Conservation (phyloP, 1,140 invertebrate species). For the Helicorthomorpha holstii region DNA sequence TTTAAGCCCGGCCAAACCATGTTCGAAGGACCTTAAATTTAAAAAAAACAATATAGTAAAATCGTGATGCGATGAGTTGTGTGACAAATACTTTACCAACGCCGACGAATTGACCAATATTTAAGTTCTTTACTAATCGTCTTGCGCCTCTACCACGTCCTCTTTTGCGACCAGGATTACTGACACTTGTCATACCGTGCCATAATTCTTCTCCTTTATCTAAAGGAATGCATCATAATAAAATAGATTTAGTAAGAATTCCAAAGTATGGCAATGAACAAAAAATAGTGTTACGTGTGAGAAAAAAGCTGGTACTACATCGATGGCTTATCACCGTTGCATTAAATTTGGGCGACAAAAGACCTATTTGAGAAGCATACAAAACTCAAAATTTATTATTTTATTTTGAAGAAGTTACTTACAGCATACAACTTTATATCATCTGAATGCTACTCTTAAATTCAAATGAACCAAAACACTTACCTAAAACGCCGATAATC, state of each 20-base stretch:
- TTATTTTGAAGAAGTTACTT: no score
- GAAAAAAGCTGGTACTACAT: background rate
- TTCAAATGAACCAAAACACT: no score
- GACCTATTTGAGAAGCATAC: no score
- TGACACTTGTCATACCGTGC: constrained; percentile 86
- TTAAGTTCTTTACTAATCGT: constrained; percentile 61
- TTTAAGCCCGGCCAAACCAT: constrained; percentile 87
- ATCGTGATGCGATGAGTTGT: background rate
- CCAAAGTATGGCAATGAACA: background rate
- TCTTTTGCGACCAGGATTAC: constrained; percentile 86
- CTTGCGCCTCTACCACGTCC: constrained; percentile 67
- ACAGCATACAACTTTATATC: no score
- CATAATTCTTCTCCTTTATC: constrained; percentile 67
- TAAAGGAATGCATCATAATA: constrained; percentile 22
- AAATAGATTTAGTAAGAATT: background rate
- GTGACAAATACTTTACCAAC: constrained; percentile 33
- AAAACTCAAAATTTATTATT: no score
- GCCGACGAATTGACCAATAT: constrained; percentile 77
- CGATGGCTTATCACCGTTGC: background rate
- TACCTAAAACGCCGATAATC: no score
- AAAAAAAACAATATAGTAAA: constrained; percentile 8
- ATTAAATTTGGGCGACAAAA: no score
- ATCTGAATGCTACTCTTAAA: no score
- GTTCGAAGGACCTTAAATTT: constrained; percentile 52
- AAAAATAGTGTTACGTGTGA: background rate